Evolutionary conservation across 2,113 vertebrate species (phyloP).

Genomic region (Eira barbara): DNA sequence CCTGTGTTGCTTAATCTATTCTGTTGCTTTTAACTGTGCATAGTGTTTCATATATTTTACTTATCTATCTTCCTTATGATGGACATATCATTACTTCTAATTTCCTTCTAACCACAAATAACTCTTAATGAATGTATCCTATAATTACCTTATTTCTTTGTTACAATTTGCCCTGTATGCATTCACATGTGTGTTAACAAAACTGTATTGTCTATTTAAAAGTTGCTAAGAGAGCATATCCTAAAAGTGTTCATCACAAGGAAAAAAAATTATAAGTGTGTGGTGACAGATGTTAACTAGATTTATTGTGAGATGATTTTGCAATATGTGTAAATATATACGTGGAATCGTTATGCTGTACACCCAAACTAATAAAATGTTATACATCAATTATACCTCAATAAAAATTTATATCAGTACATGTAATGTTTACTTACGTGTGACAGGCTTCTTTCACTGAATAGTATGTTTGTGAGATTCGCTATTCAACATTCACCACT

Average conservation of each 20-base stretch:
- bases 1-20: neutral
- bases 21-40: neutral
- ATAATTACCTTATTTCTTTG: neutral
- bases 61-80: neutral
- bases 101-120: neutral
- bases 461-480: neutral
- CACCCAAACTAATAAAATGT: neutral
- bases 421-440: neutral
- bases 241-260: neutral
- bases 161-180: neutral
- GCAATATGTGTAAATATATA: neutral
- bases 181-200: neutral
- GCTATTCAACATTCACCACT: neutral
- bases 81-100: neutral
- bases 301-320: neutral
- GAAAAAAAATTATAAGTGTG: neutral
- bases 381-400: neutral
- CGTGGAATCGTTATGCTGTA: neutral
- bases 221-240: neutral
- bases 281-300: neutral
- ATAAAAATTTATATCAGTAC: neutral
- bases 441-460: neutral
- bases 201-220: neutral
- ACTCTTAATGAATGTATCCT: neutral
- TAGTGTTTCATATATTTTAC: neutral